A percentile compares a stretch with the other conserved stretches of the same genome.
Conservation (phyloP, 2,113 vertebrate genomes). For the Poeciliopsis turrubarensis region DNA sequence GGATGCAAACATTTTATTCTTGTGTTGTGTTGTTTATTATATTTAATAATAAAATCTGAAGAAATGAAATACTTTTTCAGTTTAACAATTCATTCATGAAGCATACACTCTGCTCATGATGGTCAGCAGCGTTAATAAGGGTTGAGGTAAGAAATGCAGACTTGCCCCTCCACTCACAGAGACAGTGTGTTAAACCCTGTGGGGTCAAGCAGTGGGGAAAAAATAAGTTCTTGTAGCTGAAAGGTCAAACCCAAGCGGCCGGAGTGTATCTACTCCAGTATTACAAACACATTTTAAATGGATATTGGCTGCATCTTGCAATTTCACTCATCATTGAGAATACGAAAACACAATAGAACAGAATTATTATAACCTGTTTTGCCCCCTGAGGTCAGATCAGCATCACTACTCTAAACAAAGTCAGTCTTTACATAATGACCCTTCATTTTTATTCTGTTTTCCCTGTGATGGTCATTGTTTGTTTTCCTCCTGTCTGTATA, state of each 20-base stretch:
- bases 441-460: conserved; percentile 57
- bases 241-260: background rate
- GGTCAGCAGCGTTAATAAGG: background rate
- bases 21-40: background rate
- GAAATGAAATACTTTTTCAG: background rate
- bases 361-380: conserved; percentile 1
- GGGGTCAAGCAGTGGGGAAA: background rate
- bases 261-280: background rate
- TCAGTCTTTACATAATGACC: conserved; percentile 28
- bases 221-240: background rate
- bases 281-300: background rate
- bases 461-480: conserved; percentile 64
- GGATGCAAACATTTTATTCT: background rate
- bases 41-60: background rate
- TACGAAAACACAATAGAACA: conserved; percentile 12
- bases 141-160: background rate
- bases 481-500: conserved; percentile 59
- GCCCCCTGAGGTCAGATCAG: conserved; percentile 13
- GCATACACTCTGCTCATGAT: background rate
- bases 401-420: conserved; percentile 35
- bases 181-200: background rate
- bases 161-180: background rate
- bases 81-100: background rate
- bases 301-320: background rate
- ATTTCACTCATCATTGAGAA: background rate